Base-by-base conservation (phyloP, 2,113 vertebrate species). In the Nicator chloris region DNA sequence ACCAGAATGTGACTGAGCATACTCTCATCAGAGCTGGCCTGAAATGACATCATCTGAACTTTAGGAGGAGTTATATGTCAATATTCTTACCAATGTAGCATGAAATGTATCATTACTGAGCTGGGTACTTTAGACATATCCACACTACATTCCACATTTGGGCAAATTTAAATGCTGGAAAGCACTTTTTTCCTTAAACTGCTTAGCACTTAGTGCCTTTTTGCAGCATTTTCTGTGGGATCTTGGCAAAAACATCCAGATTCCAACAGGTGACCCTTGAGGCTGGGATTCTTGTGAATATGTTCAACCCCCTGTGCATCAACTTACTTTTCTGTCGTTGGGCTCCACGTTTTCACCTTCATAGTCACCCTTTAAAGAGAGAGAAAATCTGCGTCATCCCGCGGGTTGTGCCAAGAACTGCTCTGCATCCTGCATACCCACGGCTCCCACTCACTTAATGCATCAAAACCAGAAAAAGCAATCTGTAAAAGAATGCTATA, bases 301-400 rank as follows among this genome's bases (percentile, higher is more conserved):
- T 15, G 11, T 64, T 37, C 37, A 94, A 33, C 18, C 11, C n/a
- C 57, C 23, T 10, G 31, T 4, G 11, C 9, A n/a, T 72, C 61
- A 16, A 97, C 98, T 98, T 96, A 99, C 99, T 98, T 99, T 99
- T 92, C 99, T 98, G 98, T 99, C 99, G 9, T 99, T 99, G 49
- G 97, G 88, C 70, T 98, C 98, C 50, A 97, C 69, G 3, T 96
- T 94, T 72, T 98, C 96, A 9, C 98, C 98, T 49, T 99, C 98
- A 11, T 99, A 98, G 93, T 99, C 99, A 63, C 99, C 99, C 99
- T 99, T 96, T 68, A 71, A 96, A 88, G 60, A 81, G 61, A 65
- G 51, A 82, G 71, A 63, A 84, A 85, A 66, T 2, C 44, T 56
- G 65, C 7, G 11, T 97, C 94, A 97, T 57, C 51, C 37, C 61